Conservation (phyloP, 2,797 vertebrate species). For the Etheostoma perlongum region DNA sequence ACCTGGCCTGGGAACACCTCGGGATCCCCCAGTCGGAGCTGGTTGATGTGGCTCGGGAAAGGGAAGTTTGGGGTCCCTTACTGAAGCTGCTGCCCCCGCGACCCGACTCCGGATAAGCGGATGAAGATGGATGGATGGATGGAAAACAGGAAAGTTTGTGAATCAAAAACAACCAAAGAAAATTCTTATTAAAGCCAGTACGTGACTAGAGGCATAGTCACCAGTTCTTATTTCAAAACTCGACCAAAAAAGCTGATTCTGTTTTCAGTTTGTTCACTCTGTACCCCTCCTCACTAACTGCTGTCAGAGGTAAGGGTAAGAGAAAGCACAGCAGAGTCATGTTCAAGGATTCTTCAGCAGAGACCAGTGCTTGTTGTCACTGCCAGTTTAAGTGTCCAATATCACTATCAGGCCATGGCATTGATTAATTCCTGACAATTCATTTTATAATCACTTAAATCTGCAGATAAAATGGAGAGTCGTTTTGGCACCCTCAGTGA, state of each 20-base stretch:
- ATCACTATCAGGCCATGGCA: background rate
- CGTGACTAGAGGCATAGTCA: background rate
- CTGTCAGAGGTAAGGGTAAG: slow-evolving; percentile 31
- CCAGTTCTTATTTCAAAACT: slow-evolving; percentile 12
- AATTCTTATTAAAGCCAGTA: background rate
- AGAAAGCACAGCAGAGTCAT: slow-evolving; percentile 7
- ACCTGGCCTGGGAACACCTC: no score
- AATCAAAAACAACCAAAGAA: background rate
- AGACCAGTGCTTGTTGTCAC: slow-evolving; percentile 1
- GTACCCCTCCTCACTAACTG: slow-evolving; percentile 1
- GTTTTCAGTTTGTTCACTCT: background rate
- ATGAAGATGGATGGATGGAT: no score
- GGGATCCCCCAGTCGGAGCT: no score
- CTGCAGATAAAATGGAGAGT: background rate
- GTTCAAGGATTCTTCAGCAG: slow-evolving; percentile 13
- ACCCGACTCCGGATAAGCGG: no score
- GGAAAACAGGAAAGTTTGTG: background rate
- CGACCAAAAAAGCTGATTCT: slow-evolving; percentile 12
- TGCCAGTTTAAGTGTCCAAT: slow-evolving; percentile 6
- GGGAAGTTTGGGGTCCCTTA: no score
- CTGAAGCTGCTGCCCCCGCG: no score
- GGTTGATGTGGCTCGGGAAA: no score
- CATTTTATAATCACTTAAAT: background rate
- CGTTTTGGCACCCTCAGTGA: background rate
- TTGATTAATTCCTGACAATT: slow-evolving; percentile 2